Percentiles rank a stretch among this genome's conserved stretches.
These are phyloP conservation scores for Oxystoma pomonae DNA, from an alignment of 2,888 invertebrate genomes.

Conservation along the genomic window DNA sequence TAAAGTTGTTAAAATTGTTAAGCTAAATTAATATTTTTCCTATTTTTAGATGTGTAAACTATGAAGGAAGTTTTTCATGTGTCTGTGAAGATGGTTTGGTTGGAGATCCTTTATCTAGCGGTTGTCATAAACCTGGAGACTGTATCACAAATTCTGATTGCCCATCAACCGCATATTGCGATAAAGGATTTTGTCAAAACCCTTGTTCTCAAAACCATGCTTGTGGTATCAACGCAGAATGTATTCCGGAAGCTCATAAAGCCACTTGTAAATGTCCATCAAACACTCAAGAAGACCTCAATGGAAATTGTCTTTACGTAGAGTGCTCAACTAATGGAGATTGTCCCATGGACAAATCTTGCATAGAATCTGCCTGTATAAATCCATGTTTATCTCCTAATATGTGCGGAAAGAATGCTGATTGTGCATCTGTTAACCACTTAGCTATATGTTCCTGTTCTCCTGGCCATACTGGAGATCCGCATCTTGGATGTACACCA, in stretches of 20 bases:
- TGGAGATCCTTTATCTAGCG: conserved; percentile 68
- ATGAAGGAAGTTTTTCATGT: conserved; percentile 73
- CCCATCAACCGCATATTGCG: conserved; percentile 70
- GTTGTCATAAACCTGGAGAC: conserved; percentile 79
- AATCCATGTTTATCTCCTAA: conserved; percentile 78
- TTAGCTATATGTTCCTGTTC: conserved; percentile 79
- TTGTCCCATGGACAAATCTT: conserved; percentile 66
- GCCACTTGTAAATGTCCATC: conserved; percentile 71
- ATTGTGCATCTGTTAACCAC: conserved; percentile 73
- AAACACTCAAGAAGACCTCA: conserved; percentile 73
- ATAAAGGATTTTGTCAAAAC: conserved; percentile 70
- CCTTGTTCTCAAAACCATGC: conserved; percentile 63
- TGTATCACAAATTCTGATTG: conserved; percentile 78
- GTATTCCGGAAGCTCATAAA: conserved; percentile 64
- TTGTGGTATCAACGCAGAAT: conserved; percentile 76
- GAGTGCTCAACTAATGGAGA: conserved; percentile 79
- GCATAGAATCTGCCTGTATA: conserved; percentile 73
- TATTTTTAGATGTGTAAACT: conserved; percentile 76
- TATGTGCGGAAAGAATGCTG: conserved; percentile 77
- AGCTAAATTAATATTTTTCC: too few relatives aligned
- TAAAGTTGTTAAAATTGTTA: too few relatives aligned
- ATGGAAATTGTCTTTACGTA: conserved; percentile 64
- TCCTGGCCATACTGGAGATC: conserved; percentile 81
- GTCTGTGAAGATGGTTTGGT: conserved; percentile 74
- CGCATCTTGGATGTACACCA: conserved; percentile 77